A percentile compares a stretch with the other conserved stretches of the same genome.
These are phyloP conservation scores for Myotis findleyi DNA, from an alignment of 2,797 vertebrate species.

Conservation along the genomic window DNA sequence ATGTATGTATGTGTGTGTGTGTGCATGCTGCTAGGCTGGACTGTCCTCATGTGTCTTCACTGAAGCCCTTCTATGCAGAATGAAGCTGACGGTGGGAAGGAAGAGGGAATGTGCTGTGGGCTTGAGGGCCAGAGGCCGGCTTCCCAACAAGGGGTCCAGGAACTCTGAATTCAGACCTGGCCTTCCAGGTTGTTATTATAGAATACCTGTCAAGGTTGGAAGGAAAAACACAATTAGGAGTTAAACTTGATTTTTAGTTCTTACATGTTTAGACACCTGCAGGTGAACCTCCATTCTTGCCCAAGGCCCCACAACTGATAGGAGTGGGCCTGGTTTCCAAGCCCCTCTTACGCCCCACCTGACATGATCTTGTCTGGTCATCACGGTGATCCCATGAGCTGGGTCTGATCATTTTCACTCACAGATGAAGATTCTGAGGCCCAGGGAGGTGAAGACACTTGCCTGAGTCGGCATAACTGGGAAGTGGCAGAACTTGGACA, in stretches of 20 bases:
- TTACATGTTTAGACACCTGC: neutral
- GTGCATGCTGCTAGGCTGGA: neutral
- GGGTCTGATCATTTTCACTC: neutral
- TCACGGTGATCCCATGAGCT: neutral
- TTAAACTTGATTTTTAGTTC: conserved; percentile 8
- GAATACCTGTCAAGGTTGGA: conserved; percentile 21
- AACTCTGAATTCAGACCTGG: neutral
- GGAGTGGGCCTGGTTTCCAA: neutral
- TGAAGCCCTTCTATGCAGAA: neutral
- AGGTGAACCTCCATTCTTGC: neutral
- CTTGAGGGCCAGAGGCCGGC: neutral
- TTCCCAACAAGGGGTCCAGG: neutral
- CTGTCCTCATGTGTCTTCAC: neutral
- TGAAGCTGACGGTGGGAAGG: neutral
- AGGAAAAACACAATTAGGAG: neutral
- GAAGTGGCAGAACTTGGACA: neutral
- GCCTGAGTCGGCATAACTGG: neutral
- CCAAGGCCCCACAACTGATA: neutral
- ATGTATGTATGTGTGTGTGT: too few species aligned
- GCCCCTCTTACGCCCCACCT: neutral
- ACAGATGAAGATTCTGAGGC: neutral
- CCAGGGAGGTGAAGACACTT: neutral
- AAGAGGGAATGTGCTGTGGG: neutral
- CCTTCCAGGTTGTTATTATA: neutral
- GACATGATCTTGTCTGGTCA: neutral